phyloP scores from a whole-genome alignment of 2,113 vertebrate species.

The Pipra filicauda region DNA sequence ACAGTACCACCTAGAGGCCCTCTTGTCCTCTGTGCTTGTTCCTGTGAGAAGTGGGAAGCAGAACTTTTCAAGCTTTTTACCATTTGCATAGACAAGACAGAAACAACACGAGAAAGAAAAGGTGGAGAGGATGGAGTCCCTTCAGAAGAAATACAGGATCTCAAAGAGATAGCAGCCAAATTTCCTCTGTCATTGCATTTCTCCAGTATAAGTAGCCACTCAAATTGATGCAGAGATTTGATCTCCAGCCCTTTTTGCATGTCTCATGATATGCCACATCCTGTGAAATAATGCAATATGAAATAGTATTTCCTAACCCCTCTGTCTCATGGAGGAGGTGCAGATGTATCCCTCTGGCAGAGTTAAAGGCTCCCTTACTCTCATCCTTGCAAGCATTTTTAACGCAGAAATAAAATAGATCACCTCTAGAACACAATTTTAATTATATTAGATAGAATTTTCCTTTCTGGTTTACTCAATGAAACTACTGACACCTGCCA shows the following conservation, averaged over 20 bases:
- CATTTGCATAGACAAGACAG: background rate
- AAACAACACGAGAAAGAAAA: background rate
- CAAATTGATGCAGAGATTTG: background rate
- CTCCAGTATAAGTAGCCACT: background rate
- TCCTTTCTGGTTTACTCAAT: background rate
- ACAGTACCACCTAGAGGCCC: conserved; percentile 51
- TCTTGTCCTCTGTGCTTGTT: background rate
- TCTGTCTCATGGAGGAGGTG: background rate
- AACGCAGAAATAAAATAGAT: background rate
- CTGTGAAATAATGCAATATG: background rate
- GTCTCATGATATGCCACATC: background rate
- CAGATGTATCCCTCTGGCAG: background rate
- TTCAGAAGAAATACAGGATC: background rate
- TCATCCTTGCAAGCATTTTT: background rate
- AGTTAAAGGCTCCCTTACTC: background rate
- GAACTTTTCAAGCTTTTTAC: background rate
- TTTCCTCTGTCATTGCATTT: background rate
- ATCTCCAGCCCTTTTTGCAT: background rate
- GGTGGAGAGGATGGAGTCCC: background rate
- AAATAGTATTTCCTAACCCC: background rate
- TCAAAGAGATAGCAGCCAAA: background rate
- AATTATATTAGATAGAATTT: background rate
- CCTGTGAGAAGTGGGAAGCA: background rate
- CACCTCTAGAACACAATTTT: background rate
- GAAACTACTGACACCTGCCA: background rate